These are phyloP conservation scores for Cydia fagiglandana DNA, from an alignment of 1,140 invertebrate genomes.

Conservation along the genomic window DNA sequence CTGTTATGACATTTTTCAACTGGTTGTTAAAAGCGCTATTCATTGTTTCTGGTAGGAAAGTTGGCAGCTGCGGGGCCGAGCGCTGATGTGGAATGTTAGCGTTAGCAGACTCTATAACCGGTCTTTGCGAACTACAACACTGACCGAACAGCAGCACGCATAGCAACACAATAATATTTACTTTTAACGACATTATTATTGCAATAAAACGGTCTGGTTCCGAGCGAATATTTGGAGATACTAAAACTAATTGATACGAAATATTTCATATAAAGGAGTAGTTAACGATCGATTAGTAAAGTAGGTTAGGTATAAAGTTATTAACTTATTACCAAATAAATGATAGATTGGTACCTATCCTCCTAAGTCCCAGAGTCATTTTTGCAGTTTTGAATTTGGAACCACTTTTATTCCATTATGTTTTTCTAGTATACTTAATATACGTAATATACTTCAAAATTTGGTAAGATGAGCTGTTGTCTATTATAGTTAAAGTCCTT, in stretches of 20 bases:
- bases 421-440: no score
- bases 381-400: no score
- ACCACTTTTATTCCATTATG: no score
- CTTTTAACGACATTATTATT: neutral
- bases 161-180: slow-evolving; percentile 4
- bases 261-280: neutral
- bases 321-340: no score
- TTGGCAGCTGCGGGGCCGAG: neutral
- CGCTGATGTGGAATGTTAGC: neutral
- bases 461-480: no score
- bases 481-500: no score
- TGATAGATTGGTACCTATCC: no score
- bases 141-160: neutral
- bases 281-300: slow-evolving; percentile 14
- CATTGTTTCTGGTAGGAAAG: slow-evolving; percentile 2
- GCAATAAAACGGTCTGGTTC: neutral
- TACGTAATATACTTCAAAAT: no score
- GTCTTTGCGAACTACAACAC: neutral
- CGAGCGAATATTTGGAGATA: neutral
- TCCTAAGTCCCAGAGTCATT: no score
- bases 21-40: slow-evolving; percentile 5
- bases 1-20: neutral
- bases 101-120: neutral
- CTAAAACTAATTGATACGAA: neutral
- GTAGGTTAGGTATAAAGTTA: neutral